Conservation (phyloP, 2,113 vertebrate species). For the Anhinga anhinga region DNA sequence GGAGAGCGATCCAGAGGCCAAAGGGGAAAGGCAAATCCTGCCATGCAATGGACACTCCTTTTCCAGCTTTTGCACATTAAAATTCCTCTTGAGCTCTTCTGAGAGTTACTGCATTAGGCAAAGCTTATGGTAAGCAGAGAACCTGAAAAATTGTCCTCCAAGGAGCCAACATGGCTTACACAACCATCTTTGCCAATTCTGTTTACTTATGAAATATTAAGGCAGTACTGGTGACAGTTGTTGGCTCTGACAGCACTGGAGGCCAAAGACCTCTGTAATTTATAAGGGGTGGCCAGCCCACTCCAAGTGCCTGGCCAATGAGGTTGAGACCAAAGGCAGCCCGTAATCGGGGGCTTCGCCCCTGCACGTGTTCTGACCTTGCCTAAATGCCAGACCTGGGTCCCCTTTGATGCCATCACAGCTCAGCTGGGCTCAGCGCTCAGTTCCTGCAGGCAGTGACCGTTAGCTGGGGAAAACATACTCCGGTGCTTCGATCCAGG, state of each 20-base stretch:
- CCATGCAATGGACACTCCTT: not conserved
- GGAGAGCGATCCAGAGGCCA: not conserved
- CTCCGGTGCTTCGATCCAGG: not conserved
- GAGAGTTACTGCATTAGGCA: not conserved
- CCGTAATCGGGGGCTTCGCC: accelerated
- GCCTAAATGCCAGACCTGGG: not conserved
- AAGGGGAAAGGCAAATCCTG: not conserved
- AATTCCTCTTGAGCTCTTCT: not conserved
- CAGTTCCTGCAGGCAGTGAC: not conserved
- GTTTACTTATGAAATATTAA: not conserved
- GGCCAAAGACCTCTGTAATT: not conserved
- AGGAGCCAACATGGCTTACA: not conserved
- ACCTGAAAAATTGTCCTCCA: not conserved
- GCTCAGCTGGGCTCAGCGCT: not conserved
- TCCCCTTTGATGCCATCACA: accelerated
- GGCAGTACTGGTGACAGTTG: not conserved
- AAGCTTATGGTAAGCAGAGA: not conserved
- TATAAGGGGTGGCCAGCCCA: accelerated
- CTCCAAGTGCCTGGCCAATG: accelerated
- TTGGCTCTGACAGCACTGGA: not conserved
- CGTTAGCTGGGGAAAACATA: not conserved
- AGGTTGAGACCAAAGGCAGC: not conserved
- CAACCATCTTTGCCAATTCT: not conserved
- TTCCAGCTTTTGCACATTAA: not conserved
- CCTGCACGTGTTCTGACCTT: accelerated